Conservation (phyloP, 2,113 vertebrate species). For the Morone chrysops region DNA sequence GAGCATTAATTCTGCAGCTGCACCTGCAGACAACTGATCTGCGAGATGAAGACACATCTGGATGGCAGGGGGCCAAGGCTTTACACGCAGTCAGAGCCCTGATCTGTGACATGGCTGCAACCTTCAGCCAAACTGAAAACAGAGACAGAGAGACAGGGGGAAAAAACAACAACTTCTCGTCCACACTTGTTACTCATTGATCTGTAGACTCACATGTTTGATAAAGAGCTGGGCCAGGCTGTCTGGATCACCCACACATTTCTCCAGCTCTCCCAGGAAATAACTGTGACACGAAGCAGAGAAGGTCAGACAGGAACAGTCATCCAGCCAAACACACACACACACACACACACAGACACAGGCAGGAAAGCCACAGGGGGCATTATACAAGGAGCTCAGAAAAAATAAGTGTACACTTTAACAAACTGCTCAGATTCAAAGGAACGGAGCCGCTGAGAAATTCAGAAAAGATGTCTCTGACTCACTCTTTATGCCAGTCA, state of each 20-base stretch:
- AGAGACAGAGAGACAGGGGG: neutral
- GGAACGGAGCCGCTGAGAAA: neutral
- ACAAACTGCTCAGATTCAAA: neutral
- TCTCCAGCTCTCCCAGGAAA: slow-evolving; percentile 90
- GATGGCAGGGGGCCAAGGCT: slow-evolving; percentile 26
- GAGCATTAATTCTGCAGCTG: slow-evolving; percentile 32
- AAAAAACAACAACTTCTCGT: slow-evolving; percentile 9
- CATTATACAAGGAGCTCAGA: neutral
- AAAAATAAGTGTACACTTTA: slow-evolving; percentile 4
- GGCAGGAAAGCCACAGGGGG: slow-evolving; percentile 29
- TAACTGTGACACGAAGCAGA: slow-evolving; percentile 80
- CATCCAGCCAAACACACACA: slow-evolving; percentile 6
- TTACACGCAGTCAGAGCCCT: slow-evolving; percentile 15
- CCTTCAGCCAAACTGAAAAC: slow-evolving; percentile 36
- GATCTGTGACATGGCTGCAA: slow-evolving; percentile 17
- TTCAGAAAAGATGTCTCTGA: neutral
- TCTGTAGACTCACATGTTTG: slow-evolving; percentile 88
- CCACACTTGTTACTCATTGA: slow-evolving; percentile 16
- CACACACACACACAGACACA: slow-evolving; percentile 5
- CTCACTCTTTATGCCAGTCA: slow-evolving; percentile 93
- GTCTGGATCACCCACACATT: slow-evolving; percentile 88
- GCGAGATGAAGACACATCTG: slow-evolving; percentile 55
- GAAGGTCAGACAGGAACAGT: slow-evolving; percentile 37
- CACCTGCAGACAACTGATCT: slow-evolving; percentile 38
- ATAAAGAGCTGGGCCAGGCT: slow-evolving; percentile 91